These are phyloP conservation scores for Oryzias celebensis DNA, from an alignment of 2,113 vertebrate species.

Conservation along the genomic window DNA sequence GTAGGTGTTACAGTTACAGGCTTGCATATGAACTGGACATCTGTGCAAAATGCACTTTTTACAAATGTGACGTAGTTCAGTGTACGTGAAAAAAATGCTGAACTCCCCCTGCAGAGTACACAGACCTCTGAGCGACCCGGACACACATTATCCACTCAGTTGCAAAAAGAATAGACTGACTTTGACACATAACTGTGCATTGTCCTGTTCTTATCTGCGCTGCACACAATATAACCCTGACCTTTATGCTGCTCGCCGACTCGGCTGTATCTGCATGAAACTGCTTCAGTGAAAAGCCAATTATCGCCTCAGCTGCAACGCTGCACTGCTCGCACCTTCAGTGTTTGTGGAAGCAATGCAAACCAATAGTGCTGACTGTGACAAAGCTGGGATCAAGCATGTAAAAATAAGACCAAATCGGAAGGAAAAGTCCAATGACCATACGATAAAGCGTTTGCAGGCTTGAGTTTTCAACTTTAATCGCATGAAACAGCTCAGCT, in stretches of 20 bases:
- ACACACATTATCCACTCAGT: slow-evolving; percentile 21
- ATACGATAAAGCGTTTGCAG: slow-evolving; percentile 19
- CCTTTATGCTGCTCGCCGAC: slow-evolving; percentile 52
- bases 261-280: slow-evolving; percentile 71
- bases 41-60: too few species aligned
- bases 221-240: slow-evolving; percentile 63
- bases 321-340: slow-evolving; percentile 30
- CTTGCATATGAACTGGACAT: too few species aligned
- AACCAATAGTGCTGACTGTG: slow-evolving; percentile 20
- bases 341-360: slow-evolving; percentile 14
- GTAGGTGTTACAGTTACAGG: too few species aligned
- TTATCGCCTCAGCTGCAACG: slow-evolving; percentile 60
- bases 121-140: slow-evolving; percentile 14
- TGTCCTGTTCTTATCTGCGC: slow-evolving; percentile 61
- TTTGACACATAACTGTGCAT: slow-evolving; percentile 58
- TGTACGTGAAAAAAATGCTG: too few species aligned
- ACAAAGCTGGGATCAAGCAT: slow-evolving; percentile 25
- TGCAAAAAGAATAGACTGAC: slow-evolving; percentile 44
- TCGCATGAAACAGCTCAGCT: too few species aligned
- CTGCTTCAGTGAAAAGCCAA: slow-evolving; percentile 65
- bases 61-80: too few species aligned
- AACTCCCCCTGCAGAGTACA: slow-evolving; percentile 19
- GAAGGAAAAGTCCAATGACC: slow-evolving; percentile 25
- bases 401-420: slow-evolving; percentile 5
- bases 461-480: too few species aligned